These are phyloP conservation scores for Dinoponera quadriceps DNA, from an alignment of 1,140 invertebrate species.

Conservation along the genomic window DNA sequence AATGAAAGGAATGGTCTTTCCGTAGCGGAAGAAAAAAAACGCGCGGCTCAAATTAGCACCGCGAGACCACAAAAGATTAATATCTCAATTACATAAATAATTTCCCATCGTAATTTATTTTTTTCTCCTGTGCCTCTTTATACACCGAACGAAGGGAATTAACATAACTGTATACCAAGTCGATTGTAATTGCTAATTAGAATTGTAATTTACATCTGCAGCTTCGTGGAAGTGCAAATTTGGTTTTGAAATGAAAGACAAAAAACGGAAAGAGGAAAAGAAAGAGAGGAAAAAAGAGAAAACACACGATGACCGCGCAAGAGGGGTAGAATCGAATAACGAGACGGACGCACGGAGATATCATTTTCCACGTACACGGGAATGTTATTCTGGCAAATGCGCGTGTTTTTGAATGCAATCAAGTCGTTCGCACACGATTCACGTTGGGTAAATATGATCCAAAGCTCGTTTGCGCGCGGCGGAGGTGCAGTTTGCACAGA, in stretches of 20 bases:
- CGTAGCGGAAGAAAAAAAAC: neutral
- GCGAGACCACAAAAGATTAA: neutral
- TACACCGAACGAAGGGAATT: conserved; percentile 21
- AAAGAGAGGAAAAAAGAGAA: neutral
- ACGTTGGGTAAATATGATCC: conserved; percentile 53
- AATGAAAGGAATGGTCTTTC: neutral
- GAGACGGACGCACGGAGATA: conserved; percentile 38
- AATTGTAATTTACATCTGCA: conserved; percentile 46
- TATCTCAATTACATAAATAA: conserved; percentile 20
- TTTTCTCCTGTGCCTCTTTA: neutral
- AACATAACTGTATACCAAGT: conserved; percentile 24
- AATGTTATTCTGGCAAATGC: conserved; percentile 54
- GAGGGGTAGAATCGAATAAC: conserved; percentile 21
- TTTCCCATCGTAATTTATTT: neutral
- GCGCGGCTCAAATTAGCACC: neutral
- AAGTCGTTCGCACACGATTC: conserved; percentile 44
- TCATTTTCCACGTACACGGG: conserved; percentile 23
- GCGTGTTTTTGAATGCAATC: conserved; percentile 54
- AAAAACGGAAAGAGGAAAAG: neutral
- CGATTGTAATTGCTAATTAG: conserved; percentile 59
- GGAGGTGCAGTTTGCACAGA: conserved; percentile 40
- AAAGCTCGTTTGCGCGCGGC: conserved; percentile 36
- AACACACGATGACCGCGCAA: neutral
- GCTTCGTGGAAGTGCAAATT: conserved; percentile 38
- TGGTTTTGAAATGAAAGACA: conserved; percentile 2